These are phyloP conservation scores for Stegophylla sp. DNA, from an alignment of 2,888 invertebrate species.

Conservation along the genomic window DNA sequence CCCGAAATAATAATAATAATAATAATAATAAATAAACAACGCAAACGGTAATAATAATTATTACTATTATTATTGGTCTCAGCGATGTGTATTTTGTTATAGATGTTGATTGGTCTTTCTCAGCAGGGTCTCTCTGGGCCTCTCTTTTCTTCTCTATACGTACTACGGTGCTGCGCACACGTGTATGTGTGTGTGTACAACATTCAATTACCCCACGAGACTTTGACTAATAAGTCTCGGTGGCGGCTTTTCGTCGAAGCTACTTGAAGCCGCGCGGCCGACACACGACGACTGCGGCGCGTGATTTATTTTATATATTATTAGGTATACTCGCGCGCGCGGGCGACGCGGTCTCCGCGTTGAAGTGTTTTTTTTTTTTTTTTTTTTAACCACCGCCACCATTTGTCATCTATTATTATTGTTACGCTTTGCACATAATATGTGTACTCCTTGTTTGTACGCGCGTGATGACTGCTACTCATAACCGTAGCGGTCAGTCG, in stretches of 20 bases:
- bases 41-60: conserved; percentile 33
- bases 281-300: conserved; percentile 4
- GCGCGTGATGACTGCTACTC: not conserved
- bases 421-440: not conserved
- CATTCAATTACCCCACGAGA: conserved; percentile 50
- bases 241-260: conserved; percentile 37
- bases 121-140: conserved; percentile 43
- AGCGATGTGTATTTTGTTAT: conserved; percentile 33
- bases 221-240: conserved; percentile 50
- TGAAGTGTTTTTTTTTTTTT: too few relatives aligned
- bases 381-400: not conserved
- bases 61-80: conserved; percentile 32
- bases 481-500: too few relatives aligned
- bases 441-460: conserved; percentile 5
- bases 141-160: not conserved
- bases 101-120: conserved; percentile 53
- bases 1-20: too few relatives aligned
- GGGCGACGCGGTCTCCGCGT: not conserved
- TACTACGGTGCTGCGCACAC: not conserved
- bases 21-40: conserved; percentile 54
- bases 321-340: not conserved
- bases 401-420: conserved; percentile 16
- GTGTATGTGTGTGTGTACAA: not conserved
- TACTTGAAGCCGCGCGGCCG: conserved; percentile 18
- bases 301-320: too few relatives aligned